These are phyloP conservation scores for Halcyon smyrnensis DNA, from an alignment of 2,797 vertebrate genomes.

Conservation along the genomic window DNA sequence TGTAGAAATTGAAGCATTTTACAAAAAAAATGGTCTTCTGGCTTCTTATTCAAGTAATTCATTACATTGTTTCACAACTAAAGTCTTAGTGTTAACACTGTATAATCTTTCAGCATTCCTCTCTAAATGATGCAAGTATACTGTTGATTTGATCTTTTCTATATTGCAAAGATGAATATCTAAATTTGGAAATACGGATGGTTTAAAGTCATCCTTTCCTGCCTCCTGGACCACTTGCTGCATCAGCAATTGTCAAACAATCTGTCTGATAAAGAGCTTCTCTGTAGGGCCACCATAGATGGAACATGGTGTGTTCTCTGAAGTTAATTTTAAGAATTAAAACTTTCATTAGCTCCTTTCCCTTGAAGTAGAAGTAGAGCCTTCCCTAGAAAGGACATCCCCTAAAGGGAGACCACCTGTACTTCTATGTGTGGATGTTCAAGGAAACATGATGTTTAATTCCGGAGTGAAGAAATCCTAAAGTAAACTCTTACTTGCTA, in stretches of 20 bases:
- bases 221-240: not conserved
- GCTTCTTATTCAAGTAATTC: not conserved
- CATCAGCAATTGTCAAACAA: not conserved
- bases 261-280: not conserved
- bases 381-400: too few species aligned
- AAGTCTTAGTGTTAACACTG: not conserved
- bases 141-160: not conserved
- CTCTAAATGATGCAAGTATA: not conserved
- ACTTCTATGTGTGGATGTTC: not conserved
- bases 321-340: not conserved
- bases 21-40: not conserved
- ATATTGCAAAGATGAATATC: not conserved
- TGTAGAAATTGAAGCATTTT: not conserved
- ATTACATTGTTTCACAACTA: not conserved
- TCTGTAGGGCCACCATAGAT: not conserved
- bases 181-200: not conserved
- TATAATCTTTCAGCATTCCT: not conserved
- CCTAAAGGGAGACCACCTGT: not conserved
- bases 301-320: not conserved
- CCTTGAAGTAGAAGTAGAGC: not conserved
- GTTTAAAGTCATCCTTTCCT: not conserved
- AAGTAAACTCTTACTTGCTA: not conserved
- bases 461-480: not conserved
- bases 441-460: not conserved
- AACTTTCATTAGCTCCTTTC: not conserved